Percentiles rank a stretch among this genome's conserved stretches.
These are phyloP conservation scores for Catocala sponsa DNA, from an alignment of 2,888 invertebrate genomes.

Conservation along the genomic window DNA sequence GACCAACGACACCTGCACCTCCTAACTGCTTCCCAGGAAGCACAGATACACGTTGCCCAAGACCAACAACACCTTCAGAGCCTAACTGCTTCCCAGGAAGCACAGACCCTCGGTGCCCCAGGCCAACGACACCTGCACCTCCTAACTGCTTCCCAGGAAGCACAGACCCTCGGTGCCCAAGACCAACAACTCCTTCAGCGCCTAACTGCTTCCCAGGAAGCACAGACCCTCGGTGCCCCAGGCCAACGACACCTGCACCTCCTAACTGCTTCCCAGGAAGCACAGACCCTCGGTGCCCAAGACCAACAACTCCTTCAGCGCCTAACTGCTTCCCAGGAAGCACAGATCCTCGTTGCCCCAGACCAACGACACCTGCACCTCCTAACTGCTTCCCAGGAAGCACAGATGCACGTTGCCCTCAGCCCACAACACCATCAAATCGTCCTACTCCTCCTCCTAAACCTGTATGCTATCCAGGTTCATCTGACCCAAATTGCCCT, in stretches of 20 bases:
- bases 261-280: slow-evolving; percentile 36
- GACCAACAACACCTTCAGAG: slow-evolving; percentile 46
- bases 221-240: slow-evolving; percentile 58
- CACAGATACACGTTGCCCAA: slow-evolving; percentile 8
- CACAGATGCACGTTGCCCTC: slow-evolving; percentile 58
- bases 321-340: slow-evolving; percentile 70
- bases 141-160: slow-evolving; percentile 56
- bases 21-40: slow-evolving; percentile 51
- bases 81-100: slow-evolving; percentile 54
- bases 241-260: slow-evolving; percentile 39
- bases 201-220: slow-evolving; percentile 62
- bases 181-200: slow-evolving; percentile 41
- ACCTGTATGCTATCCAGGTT: slow-evolving; percentile 41
- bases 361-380: slow-evolving; percentile 38
- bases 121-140: slow-evolving; percentile 44
- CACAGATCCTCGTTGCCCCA: slow-evolving; percentile 67
- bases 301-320: slow-evolving; percentile 52
- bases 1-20: slow-evolving; percentile 49
- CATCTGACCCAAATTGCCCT: slow-evolving; percentile 55
- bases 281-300: slow-evolving; percentile 50
- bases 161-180: slow-evolving; percentile 50
- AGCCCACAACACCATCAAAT: slow-evolving; percentile 45
- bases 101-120: slow-evolving; percentile 61
- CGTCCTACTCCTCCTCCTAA: slow-evolving; percentile 26
- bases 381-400: slow-evolving; percentile 46